These are phyloP conservation scores for Battus philenor DNA, from an alignment of 1,140 invertebrate species.

Conservation along the genomic window DNA sequence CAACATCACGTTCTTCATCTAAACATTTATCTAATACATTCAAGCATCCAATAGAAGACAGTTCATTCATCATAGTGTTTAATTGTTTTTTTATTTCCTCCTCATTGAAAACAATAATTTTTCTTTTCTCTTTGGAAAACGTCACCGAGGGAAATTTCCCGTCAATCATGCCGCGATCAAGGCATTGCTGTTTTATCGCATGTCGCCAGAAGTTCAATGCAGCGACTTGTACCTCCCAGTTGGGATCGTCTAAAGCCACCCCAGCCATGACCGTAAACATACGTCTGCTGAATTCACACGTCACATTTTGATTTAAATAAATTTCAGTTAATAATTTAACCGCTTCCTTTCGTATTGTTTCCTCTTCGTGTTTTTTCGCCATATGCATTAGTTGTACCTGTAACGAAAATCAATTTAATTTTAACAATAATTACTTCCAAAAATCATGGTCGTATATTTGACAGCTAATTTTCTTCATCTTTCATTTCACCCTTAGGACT, in stretches of 20 bases:
- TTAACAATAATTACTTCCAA: no score
- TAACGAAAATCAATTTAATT: slow-evolving; percentile 16
- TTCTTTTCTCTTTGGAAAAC: slow-evolving; percentile 81
- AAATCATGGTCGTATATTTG: no score
- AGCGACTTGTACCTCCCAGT: slow-evolving; percentile 84
- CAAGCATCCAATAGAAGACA: slow-evolving; percentile 79
- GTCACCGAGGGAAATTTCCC: slow-evolving; percentile 82
- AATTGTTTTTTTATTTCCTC: slow-evolving; percentile 79
- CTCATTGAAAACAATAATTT: slow-evolving; percentile 81
- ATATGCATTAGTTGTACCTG: slow-evolving; percentile 24
- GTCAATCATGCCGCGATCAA: slow-evolving; percentile 84
- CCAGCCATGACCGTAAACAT: slow-evolving; percentile 65
- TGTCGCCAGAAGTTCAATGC: slow-evolving; percentile 81
- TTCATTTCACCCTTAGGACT: no score
- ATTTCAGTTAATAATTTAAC: slow-evolving; percentile 78
- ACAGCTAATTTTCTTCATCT: no score
- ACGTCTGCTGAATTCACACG: slow-evolving; percentile 54
- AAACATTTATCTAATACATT: slow-evolving; percentile 78
- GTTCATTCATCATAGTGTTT: slow-evolving; percentile 77
- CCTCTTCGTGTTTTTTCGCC: slow-evolving; percentile 77
- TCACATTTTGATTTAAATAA: slow-evolving; percentile 78
- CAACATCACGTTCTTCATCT: slow-evolving; percentile 79
- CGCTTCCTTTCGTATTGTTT: slow-evolving; percentile 81
- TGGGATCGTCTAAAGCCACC: slow-evolving; percentile 79
- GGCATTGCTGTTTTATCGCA: slow-evolving; percentile 77